Evolutionary conservation across 2,113 vertebrate species (phyloP).

Genomic region (Plecturocebus donacophilus): DNA sequence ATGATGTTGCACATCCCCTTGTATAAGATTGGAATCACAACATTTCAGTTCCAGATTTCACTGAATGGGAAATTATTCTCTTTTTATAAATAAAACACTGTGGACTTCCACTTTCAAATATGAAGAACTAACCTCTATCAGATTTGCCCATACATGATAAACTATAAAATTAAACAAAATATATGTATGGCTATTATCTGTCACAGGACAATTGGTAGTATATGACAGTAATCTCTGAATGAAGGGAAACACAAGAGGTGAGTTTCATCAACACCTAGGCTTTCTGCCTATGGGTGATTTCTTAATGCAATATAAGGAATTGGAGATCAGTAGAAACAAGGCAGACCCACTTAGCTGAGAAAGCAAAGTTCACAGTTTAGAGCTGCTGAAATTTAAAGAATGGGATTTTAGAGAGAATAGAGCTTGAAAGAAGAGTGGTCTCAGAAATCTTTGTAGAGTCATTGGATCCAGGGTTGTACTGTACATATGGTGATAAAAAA

Average conservation of each 20-base stretch:
- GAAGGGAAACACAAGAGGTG: background rate
- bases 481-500: background rate
- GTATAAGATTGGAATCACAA: background rate
- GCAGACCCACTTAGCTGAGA: background rate
- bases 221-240: background rate
- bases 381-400: background rate
- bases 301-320: background rate
- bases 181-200: background rate
- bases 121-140: background rate
- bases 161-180: background rate
- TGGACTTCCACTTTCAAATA: constrained; percentile 23
- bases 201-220: background rate
- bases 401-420: background rate
- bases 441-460: background rate
- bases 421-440: background rate
- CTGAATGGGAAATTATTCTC: background rate
- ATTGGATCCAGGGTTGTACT: background rate
- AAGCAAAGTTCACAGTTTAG: background rate
- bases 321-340: background rate
- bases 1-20: background rate
- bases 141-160: background rate
- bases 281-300: background rate
- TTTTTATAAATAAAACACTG: background rate
- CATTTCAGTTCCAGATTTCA: background rate
- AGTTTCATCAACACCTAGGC: background rate